Percentiles rank a stretch among this genome's conserved stretches.
Evolutionary conservation across 2,888 invertebrate genomes (phyloP).

Genomic region (Platycheirus rosarum): DNA sequence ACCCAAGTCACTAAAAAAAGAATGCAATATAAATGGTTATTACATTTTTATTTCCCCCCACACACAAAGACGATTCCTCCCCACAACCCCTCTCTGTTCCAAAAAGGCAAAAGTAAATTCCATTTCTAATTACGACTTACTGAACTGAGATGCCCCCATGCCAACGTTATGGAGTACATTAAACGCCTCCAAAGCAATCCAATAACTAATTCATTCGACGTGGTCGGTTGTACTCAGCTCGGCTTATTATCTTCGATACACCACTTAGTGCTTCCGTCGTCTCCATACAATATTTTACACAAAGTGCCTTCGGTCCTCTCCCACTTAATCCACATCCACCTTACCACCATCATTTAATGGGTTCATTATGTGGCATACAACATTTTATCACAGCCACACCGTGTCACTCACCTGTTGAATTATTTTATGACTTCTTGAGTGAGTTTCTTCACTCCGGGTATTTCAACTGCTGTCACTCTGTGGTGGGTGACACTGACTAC

Average conservation of each 20-base stretch:
- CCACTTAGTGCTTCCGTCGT: constrained; percentile 5
- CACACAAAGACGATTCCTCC: neutral
- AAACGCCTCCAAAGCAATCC: constrained; percentile 50
- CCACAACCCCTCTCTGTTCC: no score
- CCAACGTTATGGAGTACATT: constrained; percentile 49
- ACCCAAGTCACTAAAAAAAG: neutral
- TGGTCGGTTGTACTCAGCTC: neutral
- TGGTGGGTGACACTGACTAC: no score
- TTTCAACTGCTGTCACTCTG: constrained; percentile 16
- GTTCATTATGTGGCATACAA: constrained; percentile 24
- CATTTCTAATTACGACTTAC: constrained; percentile 27
- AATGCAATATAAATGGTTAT: constrained; percentile 22
- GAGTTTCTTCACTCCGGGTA: neutral
- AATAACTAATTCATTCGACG: constrained; percentile 63
- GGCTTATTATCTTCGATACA: constrained; percentile 20
- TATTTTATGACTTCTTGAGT: constrained; percentile 50
- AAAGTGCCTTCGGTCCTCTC: neutral
- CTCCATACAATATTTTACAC: neutral
- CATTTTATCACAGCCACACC: constrained; percentile 16
- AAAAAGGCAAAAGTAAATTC: no score
- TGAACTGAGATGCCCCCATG: constrained; percentile 6
- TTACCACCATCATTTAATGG: constrained; percentile 15
- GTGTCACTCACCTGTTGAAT: constrained; percentile 61
- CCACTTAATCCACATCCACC: constrained; percentile 8
- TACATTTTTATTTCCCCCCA: constrained; percentile 18